Base-by-base conservation (phyloP, 2,888 invertebrate species). In the Euspilapteryx auroguttella region DNA sequence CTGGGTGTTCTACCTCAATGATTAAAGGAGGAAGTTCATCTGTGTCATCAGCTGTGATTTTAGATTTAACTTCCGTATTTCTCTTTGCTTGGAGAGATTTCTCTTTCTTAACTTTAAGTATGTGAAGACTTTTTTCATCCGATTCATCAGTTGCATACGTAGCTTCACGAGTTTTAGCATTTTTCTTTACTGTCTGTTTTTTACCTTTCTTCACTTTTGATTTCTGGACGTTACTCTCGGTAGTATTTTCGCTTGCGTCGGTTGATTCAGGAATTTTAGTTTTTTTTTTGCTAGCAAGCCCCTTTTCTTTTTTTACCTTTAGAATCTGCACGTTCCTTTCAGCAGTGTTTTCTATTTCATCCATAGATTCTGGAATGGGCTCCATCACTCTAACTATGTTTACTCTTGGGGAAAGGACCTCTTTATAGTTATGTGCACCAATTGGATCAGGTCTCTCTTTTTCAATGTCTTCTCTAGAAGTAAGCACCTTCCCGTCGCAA, bases 21-120 rank as follows among this genome's bases (percentile, higher is more conserved):
- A 61, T 34, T 8, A 73, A 43, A 0, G 49, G 58, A 1, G 71
- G 69, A 21, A 71, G 40, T n/a, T n/a, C n/a, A n/a, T n/a, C n/a
- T n/a, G n/a, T n/a, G n/a, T n/a, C n/a, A n/a, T n/a, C n/a, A n/a
- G n/a, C n/a, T n/a, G n/a, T n/a, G n/a, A n/a, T n/a, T n/a, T n/a
- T n/a, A n/a, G n/a, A n/a, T n/a, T n/a, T n/a, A n/a, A n/a, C n/a
- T n/a, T n/a, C n/a, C n/a, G n/a, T n/a, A n/a, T n/a, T n/a, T n/a
- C n/a, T n/a, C n/a, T n/a, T n/a, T n/a, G n/a, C n/a, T n/a, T n/a
- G n/a, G n/a, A n/a, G n/a, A n/a, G n/a, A n/a, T n/a, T n/a, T n/a
- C n/a, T n/a, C n/a, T n/a, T n/a, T n/a, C n/a, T n/a, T n/a, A n/a
- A n/a, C n/a, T n/a, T n/a, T n/a, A n/a, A n/a, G n/a, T n/a, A n/a